Evolutionary conservation across 2,888 invertebrate species (phyloP).

Genomic region (Orthosia gothica): DNA sequence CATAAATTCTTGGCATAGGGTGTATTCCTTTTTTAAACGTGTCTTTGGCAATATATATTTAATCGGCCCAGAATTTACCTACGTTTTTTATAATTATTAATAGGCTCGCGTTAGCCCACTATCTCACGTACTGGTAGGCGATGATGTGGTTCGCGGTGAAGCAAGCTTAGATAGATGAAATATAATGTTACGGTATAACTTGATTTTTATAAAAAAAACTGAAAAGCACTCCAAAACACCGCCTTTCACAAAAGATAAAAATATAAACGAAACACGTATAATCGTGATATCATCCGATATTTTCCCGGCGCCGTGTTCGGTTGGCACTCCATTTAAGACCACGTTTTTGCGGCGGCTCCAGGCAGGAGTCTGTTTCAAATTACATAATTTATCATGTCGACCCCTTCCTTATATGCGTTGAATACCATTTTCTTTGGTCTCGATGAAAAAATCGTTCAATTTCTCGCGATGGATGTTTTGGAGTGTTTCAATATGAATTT

Average conservation of each 20-base stretch:
- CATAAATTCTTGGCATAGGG: not conserved
- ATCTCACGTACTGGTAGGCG: too few species aligned
- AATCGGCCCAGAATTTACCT: not conserved
- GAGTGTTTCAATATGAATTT: constrained; percentile 71
- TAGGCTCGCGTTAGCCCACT: too few species aligned
- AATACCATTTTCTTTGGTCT: constrained; percentile 74
- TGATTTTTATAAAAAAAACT: not conserved
- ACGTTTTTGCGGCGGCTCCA: constrained; percentile 61
- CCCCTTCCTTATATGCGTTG: constrained; percentile 74
- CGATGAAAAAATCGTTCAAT: constrained; percentile 66
- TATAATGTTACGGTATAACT: not conserved
- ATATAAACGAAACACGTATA: constrained; percentile 39
- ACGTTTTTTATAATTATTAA: too few species aligned
- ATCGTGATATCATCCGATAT: constrained; percentile 45
- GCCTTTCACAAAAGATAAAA: constrained; percentile 24
- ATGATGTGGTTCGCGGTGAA: too few species aligned
- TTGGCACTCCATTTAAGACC: constrained; percentile 61
- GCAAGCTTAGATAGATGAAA: not conserved
- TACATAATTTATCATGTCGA: constrained; percentile 84
- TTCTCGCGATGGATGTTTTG: constrained; percentile 57
- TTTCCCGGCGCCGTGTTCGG: constrained; percentile 38
- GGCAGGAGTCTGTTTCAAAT: constrained; percentile 79
- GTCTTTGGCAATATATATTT: not conserved
- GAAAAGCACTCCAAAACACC: not conserved
- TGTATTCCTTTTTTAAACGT: not conserved